phyloP scores from a whole-genome alignment of 2,113 vertebrate species.

The Gavialis gangeticus region DNA sequence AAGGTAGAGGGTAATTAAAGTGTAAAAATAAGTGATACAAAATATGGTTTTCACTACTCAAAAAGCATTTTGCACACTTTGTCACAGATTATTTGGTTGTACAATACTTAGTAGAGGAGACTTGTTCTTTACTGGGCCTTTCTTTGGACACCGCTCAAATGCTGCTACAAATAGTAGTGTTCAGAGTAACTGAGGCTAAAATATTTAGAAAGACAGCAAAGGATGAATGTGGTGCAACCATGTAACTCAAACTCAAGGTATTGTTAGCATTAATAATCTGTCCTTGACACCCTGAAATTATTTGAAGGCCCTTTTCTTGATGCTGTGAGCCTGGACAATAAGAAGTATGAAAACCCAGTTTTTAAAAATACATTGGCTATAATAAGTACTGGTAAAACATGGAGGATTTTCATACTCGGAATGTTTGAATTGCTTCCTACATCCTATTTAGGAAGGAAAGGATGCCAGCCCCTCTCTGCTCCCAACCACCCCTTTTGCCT shows the following conservation, averaged over 20 bases:
- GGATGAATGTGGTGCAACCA: background rate
- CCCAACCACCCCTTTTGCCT: too few species aligned
- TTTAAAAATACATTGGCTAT: rapidly evolving
- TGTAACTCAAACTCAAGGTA: rapidly evolving
- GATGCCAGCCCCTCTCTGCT: background rate
- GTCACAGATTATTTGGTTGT: rapidly evolving
- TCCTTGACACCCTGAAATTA: background rate
- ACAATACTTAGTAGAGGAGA: background rate
- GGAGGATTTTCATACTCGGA: background rate
- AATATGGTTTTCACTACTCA: background rate
- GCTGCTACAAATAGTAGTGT: constrained; percentile 1
- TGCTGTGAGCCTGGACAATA: background rate
- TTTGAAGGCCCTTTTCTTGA: background rate
- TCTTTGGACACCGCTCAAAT: background rate
- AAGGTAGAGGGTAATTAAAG: background rate
- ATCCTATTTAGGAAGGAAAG: background rate
- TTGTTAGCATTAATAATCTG: background rate
- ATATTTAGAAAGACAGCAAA: background rate
- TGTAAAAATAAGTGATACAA: background rate
- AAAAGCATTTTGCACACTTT: background rate
- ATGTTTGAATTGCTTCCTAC: background rate
- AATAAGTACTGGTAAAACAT: background rate
- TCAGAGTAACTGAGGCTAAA: background rate
- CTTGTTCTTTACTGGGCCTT: background rate
- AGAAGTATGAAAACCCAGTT: background rate